Conservation (phyloP, 2,888 invertebrate genomes). For the Macaria liturata region DNA sequence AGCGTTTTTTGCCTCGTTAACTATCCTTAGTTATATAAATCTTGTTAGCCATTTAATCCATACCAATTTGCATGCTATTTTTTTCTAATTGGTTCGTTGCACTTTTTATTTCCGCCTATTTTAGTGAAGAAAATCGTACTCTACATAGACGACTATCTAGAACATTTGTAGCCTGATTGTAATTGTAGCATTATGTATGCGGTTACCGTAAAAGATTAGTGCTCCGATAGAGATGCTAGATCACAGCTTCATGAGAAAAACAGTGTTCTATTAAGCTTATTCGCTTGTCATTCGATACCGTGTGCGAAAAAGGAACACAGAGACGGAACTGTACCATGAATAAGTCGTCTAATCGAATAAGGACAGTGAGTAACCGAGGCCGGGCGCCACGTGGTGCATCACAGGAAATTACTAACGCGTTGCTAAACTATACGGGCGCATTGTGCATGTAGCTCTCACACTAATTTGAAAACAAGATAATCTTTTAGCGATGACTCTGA, state of each 20-base stretch:
- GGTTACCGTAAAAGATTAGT: slow-evolving; percentile 23
- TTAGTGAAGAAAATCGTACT: neutral
- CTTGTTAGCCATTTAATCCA: slow-evolving; percentile 10
- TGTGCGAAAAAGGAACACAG: slow-evolving; percentile 21
- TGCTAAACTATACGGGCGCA: slow-evolving; percentile 37
- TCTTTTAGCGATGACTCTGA: slow-evolving; percentile 11
- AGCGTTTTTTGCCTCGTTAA: slow-evolving; percentile 21
- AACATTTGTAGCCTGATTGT: slow-evolving; percentile 7
- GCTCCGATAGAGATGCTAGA: slow-evolving; percentile 13
- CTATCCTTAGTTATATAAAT: slow-evolving; percentile 21
- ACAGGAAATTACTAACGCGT: slow-evolving; percentile 62
- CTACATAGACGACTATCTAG: slow-evolving; percentile 1
- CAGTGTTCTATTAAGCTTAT: slow-evolving; percentile 15
- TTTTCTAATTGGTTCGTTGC: slow-evolving; percentile 13
- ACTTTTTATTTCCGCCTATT: slow-evolving; percentile 1
- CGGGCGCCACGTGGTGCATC: slow-evolving; percentile 43
- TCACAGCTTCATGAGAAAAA: slow-evolving; percentile 17
- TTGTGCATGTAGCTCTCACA: slow-evolving; percentile 27
- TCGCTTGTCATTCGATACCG: slow-evolving; percentile 25
- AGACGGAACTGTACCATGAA: slow-evolving; percentile 43
- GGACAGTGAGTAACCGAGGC: slow-evolving; percentile 48
- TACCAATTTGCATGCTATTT: slow-evolving; percentile 17
- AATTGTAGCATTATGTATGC: slow-evolving; percentile 13
- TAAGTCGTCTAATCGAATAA: slow-evolving; percentile 35
- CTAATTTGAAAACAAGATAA: slow-evolving; percentile 13